Evolutionary conservation across 2,888 invertebrate genomes (phyloP).

Genomic region (Spicauda simplicius): DNA sequence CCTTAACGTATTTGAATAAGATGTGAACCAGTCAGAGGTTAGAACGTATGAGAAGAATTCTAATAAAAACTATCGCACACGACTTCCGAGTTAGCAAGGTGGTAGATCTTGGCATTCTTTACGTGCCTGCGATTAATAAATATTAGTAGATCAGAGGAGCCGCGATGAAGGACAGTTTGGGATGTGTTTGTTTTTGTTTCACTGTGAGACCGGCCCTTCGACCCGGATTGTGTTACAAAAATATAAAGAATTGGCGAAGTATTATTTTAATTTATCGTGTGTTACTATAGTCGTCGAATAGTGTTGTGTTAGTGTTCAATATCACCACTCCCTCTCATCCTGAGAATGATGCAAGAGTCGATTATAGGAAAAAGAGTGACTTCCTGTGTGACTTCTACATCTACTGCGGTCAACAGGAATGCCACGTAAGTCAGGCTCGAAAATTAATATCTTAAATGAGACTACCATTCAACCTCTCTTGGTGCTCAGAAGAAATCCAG

Average conservation of each 20-base stretch:
- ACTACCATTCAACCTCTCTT: too few relatives aligned
- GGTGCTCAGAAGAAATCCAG: too few relatives aligned
- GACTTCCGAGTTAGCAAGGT: slow-evolving; percentile 25
- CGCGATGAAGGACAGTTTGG: slow-evolving; percentile 29
- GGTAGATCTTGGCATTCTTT: slow-evolving; percentile 42
- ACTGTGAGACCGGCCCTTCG: background rate
- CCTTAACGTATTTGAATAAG: slow-evolving; percentile 1
- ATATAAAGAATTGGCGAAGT: background rate
- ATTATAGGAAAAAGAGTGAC: too few relatives aligned
- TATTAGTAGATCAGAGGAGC: slow-evolving; percentile 42
- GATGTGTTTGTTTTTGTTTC: slow-evolving; percentile 8
- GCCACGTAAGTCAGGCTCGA: too few relatives aligned
- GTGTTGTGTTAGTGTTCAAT: too few relatives aligned
- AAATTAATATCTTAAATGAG: too few relatives aligned
- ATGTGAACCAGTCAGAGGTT: background rate
- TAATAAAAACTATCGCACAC: slow-evolving; percentile 38
- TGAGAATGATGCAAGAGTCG: too few relatives aligned
- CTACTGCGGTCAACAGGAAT: too few relatives aligned
- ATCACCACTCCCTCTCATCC: too few relatives aligned
- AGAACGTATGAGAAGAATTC: background rate
- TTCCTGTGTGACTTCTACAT: too few relatives aligned
- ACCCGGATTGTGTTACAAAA: background rate
- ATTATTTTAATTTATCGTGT: background rate
- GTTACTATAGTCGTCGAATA: too few relatives aligned
- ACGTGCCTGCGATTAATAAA: slow-evolving; percentile 46